A percentile compares a stretch with the other conserved stretches of the same genome.
phyloP scores from a whole-genome alignment of 1,140 invertebrate genomes.

The Caligus rogercresseyi region DNA sequence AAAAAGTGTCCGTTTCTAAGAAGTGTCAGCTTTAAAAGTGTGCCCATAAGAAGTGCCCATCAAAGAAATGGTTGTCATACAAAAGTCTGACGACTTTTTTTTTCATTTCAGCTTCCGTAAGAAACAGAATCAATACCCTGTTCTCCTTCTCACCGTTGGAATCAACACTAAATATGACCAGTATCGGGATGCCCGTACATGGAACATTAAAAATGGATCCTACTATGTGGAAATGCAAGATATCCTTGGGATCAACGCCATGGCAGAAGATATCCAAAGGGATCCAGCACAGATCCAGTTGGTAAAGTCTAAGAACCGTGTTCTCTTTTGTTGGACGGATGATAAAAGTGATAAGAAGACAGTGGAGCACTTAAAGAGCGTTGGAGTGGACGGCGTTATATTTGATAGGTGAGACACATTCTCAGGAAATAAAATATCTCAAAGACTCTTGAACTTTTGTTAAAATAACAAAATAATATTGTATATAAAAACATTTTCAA shows the following conservation, averaged over 20 bases:
- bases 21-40: no score
- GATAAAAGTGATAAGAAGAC: conserved; percentile 76
- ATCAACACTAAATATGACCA: conserved; percentile 54
- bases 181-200: conserved; percentile 64
- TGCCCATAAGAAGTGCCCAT: no score
- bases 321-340: conserved; percentile 90
- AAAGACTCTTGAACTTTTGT: no score
- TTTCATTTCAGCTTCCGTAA: conserved; percentile 41
- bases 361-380: conserved; percentile 60
- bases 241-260: conserved; percentile 15
- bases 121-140: conserved; percentile 88
- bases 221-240: conserved; percentile 24
- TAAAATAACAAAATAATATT: no score
- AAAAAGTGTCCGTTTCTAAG: no score
- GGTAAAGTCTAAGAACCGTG: conserved; percentile 39
- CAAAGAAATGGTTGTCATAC: no score
- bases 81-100: no score
- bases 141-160: conserved; percentile 79
- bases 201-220: conserved; percentile 27
- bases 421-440: no score
- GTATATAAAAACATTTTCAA: no score
- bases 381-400: conserved; percentile 77
- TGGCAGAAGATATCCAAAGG: conserved; percentile 14
- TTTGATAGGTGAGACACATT: conserved; percentile 60
- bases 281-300: background rate